Conservation (phyloP, 2,113 vertebrate species). For the Cinclus mexicanus region DNA sequence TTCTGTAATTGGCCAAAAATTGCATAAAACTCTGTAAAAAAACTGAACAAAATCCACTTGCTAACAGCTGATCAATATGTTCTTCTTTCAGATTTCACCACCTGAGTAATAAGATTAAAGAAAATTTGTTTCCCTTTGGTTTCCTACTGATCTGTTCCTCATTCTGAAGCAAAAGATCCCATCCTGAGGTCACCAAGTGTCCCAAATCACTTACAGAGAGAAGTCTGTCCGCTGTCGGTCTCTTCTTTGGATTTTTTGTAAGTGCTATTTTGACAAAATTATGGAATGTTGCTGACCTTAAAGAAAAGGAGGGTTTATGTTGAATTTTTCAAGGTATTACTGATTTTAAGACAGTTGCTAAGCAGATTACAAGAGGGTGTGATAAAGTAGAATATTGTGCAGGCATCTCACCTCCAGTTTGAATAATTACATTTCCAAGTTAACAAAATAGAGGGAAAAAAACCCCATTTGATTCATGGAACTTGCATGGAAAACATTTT, state of each 20-base stretch:
- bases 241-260: constrained; percentile 97
- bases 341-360: background rate
- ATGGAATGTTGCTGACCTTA: constrained; percentile 91
- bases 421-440: background rate
- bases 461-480: accelerated
- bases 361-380: background rate
- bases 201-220: constrained; percentile 81
- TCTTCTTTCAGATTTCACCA: background rate
- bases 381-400: background rate
- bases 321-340: background rate
- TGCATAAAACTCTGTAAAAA: background rate
- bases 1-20: background rate
- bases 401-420: background rate
- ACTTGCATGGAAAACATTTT: background rate
- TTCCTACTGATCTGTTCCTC: background rate
- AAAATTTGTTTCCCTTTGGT: background rate
- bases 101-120: accelerated
- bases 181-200: background rate
- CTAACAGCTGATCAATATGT: background rate
- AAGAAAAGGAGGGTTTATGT: background rate
- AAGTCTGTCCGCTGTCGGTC: constrained; percentile 95
- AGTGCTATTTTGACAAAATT: constrained; percentile 96
- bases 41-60: background rate
- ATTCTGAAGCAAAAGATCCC: background rate
- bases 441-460: background rate